Evolutionary conservation across 2,797 vertebrate genomes (phyloP).

Genomic region (Lateolabrax maculatus): DNA sequence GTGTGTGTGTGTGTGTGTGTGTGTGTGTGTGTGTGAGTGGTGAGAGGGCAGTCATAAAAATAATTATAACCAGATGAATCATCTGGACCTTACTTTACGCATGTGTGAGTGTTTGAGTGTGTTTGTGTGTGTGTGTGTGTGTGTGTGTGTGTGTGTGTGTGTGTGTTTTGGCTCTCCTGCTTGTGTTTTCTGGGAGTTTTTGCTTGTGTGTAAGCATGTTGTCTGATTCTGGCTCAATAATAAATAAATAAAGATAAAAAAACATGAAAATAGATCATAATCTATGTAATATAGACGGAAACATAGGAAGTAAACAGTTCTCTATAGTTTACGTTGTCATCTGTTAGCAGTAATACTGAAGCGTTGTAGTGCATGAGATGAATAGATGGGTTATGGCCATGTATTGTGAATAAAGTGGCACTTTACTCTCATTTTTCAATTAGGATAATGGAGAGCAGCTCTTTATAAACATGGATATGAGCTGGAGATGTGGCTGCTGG

Average conservation of each 20-base stretch:
- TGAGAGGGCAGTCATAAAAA: constrained; percentile 5
- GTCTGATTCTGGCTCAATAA: not conserved
- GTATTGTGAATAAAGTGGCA: constrained; percentile 70
- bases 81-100: constrained; percentile 10
- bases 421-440: constrained; percentile 78
- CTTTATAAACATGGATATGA: constrained; percentile 74
- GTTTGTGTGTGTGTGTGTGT: not conserved
- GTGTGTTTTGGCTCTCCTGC: not conserved
- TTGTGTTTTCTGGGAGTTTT: not conserved
- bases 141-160: not conserved
- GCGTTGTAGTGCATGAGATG: constrained; percentile 37
- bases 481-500: constrained; percentile 48
- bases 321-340: constrained; percentile 14
- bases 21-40: no score
- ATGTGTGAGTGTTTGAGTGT: no score
- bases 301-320: not conserved
- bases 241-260: not conserved
- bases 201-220: not conserved
- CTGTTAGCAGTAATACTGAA: not conserved
- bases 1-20: constrained; percentile 12
- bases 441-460: constrained; percentile 73
- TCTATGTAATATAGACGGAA: not conserved
- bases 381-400: constrained; percentile 51
- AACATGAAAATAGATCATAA: not conserved
- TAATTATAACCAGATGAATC: constrained; percentile 22